Percentiles rank a stretch among this genome's conserved stretches.
phyloP scores from a whole-genome alignment of 2,113 vertebrate genomes.

The Odontesthes bonariensis region DNA sequence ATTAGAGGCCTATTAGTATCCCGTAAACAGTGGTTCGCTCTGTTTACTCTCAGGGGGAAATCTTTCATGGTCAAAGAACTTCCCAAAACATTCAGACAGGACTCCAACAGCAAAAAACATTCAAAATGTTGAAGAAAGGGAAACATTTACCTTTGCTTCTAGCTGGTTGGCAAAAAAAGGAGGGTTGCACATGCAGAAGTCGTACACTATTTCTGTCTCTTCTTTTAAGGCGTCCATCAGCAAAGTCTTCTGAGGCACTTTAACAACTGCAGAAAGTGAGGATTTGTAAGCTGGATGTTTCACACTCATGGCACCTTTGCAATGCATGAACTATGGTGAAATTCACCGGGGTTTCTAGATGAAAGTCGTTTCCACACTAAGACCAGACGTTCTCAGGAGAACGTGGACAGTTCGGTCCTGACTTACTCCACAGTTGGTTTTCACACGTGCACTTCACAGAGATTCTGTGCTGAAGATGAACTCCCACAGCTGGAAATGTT shows the following conservation, averaged over 20 bases:
- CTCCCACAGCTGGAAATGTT: neutral
- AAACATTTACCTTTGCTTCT: constrained; percentile 90
- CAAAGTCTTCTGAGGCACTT: constrained; percentile 98
- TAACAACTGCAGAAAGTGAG: constrained; percentile 87
- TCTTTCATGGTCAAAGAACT: neutral
- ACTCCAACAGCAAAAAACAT: neutral
- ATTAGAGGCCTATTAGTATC: constrained; percentile 55
- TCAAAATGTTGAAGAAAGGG: neutral
- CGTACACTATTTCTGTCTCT: constrained; percentile 93
- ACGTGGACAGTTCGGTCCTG: neutral
- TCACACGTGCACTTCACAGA: neutral
- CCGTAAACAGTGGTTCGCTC: constrained; percentile 28
- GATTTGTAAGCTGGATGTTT: neutral
- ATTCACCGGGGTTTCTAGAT: neutral
- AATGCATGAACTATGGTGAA: neutral
- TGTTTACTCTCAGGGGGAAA: constrained; percentile 15
- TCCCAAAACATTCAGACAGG: neutral
- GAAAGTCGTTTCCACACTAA: neutral
- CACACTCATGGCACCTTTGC: neutral
- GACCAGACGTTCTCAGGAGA: neutral
- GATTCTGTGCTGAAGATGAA: neutral
- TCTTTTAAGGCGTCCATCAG: constrained; percentile 98
- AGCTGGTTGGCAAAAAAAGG: constrained; percentile 98
- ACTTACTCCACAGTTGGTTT: neutral
- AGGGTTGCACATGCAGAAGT: constrained; percentile 99